Evolutionary conservation across 2,888 invertebrate species (phyloP), one percentile per base, ranked within the genome.

Genomic region (Melieria picta): DNA sequence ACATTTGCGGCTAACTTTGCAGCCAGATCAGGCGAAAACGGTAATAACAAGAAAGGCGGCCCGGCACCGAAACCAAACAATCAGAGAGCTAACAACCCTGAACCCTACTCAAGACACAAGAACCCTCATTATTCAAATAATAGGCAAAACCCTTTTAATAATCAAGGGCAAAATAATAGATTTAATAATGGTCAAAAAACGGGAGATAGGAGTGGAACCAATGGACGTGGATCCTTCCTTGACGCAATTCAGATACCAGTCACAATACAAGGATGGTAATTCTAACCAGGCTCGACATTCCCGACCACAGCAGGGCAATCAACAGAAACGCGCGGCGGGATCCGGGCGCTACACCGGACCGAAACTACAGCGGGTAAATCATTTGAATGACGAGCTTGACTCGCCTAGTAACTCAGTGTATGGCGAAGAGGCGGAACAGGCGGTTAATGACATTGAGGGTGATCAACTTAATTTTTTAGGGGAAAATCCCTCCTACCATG

Each of bases 261-360:
- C n/a, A 55, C 73, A 75, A 74, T 74, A 75, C 71, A 73, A 75
- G 71, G 56, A 50, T 16, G 11, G 65, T 7, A 65, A 55, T 48
- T 7, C 64, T 55, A 65, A 48, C 11, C 50, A 48, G 11, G 50
- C 45, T 42, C 13, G 64, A 30, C 45, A 65, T 52, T 65, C 1
- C 11, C 7, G 50, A 11, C 50, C 9, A 48, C 50, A 48, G 50
- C 1, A 48, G 50, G 16, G 16, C 16, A 16, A 16, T 16, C 16
- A 16, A 16, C 16, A 16, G 16, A 16, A 16, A 16, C 16, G 16
- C 16, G 16, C 50, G 50, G 50, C 50, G 50, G 11, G 11, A 10
- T 48, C 50, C 50, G 50, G 50, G 50, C 2, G 50, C 50, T 48
- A 48, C 11, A 48, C 50, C 50, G 50, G 50, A 48, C 50, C 50